Conservation (phyloP, 2,888 invertebrate genomes). For the Exephanes ischioxanthus region DNA sequence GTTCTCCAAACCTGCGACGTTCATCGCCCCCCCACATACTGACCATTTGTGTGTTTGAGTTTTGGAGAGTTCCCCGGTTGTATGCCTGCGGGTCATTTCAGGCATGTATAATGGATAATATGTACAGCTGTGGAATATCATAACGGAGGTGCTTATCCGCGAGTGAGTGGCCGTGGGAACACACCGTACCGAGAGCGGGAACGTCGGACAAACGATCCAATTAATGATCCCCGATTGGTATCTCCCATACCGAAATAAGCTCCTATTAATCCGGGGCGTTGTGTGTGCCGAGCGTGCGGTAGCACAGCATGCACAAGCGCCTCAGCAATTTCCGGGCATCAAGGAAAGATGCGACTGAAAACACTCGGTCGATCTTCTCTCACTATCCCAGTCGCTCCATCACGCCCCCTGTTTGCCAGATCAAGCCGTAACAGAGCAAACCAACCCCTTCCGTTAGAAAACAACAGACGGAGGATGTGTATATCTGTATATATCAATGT, state of each 20-base stretch:
- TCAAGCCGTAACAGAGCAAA: slow-evolving; percentile 8
- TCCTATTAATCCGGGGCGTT: slow-evolving; percentile 65
- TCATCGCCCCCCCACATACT: not conserved
- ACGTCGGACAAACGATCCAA: slow-evolving; percentile 76
- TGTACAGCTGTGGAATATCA: not conserved
- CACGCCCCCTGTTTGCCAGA: not conserved
- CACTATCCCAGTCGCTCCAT: not conserved
- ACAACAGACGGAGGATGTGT: slow-evolving; percentile 34
- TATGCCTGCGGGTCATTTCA: not conserved
- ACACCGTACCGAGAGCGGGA: slow-evolving; percentile 53
- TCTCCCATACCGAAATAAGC: slow-evolving; percentile 74
- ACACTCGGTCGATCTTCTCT: slow-evolving; percentile 34
- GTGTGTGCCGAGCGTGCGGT: slow-evolving; percentile 60
- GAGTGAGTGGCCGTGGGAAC: slow-evolving; percentile 56
- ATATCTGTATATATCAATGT: not conserved
- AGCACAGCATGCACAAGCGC: slow-evolving; percentile 46
- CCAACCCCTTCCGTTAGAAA: slow-evolving; percentile 41
- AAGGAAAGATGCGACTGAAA: slow-evolving; percentile 28
- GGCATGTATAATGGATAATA: not conserved
- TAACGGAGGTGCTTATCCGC: not conserved
- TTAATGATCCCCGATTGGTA: slow-evolving; percentile 77
- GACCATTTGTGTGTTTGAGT: slow-evolving; percentile 30
- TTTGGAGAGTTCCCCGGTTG: not conserved
- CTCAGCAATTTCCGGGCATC: slow-evolving; percentile 54
- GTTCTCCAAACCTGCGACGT: slow-evolving; percentile 11